Percentiles rank a stretch among this genome's conserved stretches.
phyloP scores from a whole-genome alignment of 2,113 vertebrate species.

The Electrona antarctica region DNA sequence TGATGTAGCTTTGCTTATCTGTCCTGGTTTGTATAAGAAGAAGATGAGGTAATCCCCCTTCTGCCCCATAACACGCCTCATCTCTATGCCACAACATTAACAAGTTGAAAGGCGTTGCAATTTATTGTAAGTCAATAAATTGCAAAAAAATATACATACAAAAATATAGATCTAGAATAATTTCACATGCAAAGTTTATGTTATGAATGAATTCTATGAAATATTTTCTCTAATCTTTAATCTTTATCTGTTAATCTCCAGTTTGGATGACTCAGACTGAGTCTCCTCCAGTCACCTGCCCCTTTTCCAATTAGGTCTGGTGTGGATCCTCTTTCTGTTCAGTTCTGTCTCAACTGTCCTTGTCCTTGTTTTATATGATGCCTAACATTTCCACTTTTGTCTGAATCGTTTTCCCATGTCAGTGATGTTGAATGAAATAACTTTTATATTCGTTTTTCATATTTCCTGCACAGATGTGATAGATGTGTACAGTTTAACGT shows the following conservation, averaged over 20 bases:
- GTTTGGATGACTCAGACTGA: conserved; percentile 13
- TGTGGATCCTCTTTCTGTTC: conserved; percentile 62
- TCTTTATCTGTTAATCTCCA: neutral
- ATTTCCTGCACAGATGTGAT: conserved; percentile 42
- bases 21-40: conserved; percentile 98
- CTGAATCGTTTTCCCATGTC: conserved; percentile 34
- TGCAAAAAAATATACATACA: conserved; percentile 60
- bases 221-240: conserved; percentile 23
- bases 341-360: conserved; percentile 74
- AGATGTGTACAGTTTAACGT: conserved; percentile 52
- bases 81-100: conserved; percentile 44
- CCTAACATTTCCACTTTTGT: conserved; percentile 56
- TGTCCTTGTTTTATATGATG: conserved; percentile 70
- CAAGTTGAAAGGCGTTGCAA: conserved; percentile 66
- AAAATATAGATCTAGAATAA: conserved; percentile 52
- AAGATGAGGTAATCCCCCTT: conserved; percentile 86
- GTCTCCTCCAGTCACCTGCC: conserved; percentile 36
- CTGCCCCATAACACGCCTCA: neutral
- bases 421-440: conserved; percentile 49
- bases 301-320: conserved; percentile 59
- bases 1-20: conserved; percentile 99
- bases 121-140: conserved; percentile 81
- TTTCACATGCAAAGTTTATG: conserved; percentile 65
- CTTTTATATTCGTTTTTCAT: conserved; percentile 29
- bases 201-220: conserved; percentile 18